phyloP scores from a whole-genome alignment of 2,888 invertebrate genomes.

The Agrilus cyanescens region DNA sequence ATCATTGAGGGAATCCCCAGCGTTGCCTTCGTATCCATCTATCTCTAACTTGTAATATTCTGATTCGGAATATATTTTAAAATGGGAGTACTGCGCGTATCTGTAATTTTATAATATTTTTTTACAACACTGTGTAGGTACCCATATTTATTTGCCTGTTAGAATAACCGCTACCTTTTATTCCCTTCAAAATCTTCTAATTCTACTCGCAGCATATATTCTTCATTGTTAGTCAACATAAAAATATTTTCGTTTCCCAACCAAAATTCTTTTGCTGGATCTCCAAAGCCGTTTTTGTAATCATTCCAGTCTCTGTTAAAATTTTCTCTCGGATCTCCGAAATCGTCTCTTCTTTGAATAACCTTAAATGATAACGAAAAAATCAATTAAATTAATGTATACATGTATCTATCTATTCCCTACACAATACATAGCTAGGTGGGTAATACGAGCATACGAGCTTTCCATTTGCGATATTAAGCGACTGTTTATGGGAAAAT shows the following conservation, averaged over 20 bases:
- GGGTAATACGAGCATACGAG: too few species aligned
- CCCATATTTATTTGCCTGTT: too few species aligned
- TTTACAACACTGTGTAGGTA: too few species aligned
- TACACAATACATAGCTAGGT: too few species aligned
- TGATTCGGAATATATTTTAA: conserved; percentile 83
- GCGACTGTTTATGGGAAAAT: too few species aligned
- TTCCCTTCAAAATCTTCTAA: conserved; percentile 88
- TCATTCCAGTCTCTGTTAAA: conserved; percentile 89
- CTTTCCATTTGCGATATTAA: too few species aligned
- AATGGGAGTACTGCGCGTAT: conserved; percentile 83
- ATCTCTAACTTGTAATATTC: conserved; percentile 88
- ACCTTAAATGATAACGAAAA: conserved; percentile 50
- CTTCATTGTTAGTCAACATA: conserved; percentile 86
- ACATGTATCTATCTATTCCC: too few species aligned
- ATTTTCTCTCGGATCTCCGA: conserved; percentile 76
- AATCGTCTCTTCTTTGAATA: conserved; percentile 81
- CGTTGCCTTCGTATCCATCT: conserved; percentile 83
- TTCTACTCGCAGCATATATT: conserved; percentile 76
- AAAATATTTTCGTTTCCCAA: conserved; percentile 88
- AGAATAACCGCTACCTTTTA: conserved; percentile 55
- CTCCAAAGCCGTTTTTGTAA: conserved; percentile 87
- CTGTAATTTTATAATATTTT: conserved; percentile 34
- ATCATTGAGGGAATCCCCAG: conserved; percentile 83
- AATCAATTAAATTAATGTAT: too few species aligned
- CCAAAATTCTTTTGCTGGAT: conserved; percentile 85